These are phyloP conservation scores for Hylaeus anthracinus DNA, from an alignment of 1,140 invertebrate species.

Conservation along the genomic window DNA sequence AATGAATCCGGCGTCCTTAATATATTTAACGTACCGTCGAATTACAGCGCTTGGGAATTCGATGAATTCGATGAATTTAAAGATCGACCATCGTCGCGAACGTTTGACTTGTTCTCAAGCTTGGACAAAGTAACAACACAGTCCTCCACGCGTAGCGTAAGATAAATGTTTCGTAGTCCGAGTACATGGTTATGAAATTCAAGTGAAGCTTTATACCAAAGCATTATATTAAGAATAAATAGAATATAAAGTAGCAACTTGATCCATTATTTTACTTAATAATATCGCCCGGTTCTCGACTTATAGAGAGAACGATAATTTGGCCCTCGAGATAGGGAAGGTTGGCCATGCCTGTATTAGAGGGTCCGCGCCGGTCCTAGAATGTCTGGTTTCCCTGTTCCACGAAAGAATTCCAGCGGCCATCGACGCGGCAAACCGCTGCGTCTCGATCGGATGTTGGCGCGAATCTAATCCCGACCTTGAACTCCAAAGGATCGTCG, in stretches of 20 bases:
- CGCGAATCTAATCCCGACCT: slow-evolving; percentile 13
- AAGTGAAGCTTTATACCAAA: too few relatives aligned
- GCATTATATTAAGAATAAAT: too few relatives aligned
- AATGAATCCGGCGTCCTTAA: slow-evolving; percentile 10
- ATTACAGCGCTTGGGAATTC: slow-evolving; percentile 11
- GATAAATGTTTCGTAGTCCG: too few relatives aligned
- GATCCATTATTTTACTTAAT: too few relatives aligned
- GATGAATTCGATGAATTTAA: slow-evolving; percentile 22
- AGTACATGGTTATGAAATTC: too few relatives aligned
- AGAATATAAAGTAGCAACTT: too few relatives aligned
- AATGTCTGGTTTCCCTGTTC: neutral
- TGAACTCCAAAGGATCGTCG: slow-evolving; percentile 14
- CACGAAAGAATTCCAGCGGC: neutral
- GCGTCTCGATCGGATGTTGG: neutral
- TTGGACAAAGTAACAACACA: too few relatives aligned
- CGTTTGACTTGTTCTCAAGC: neutral
- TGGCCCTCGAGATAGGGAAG: too few relatives aligned
- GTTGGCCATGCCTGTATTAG: neutral
- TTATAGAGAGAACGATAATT: too few relatives aligned
- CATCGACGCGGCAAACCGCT: too few relatives aligned
- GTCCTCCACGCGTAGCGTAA: too few relatives aligned
- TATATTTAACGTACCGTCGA: slow-evolving; percentile 5
- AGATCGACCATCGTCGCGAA: neutral
- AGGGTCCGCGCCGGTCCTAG: neutral
- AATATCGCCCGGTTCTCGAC: too few relatives aligned